Base-by-base conservation (phyloP, 2,888 invertebrate species). In the Cryptosula pallasiana region DNA sequence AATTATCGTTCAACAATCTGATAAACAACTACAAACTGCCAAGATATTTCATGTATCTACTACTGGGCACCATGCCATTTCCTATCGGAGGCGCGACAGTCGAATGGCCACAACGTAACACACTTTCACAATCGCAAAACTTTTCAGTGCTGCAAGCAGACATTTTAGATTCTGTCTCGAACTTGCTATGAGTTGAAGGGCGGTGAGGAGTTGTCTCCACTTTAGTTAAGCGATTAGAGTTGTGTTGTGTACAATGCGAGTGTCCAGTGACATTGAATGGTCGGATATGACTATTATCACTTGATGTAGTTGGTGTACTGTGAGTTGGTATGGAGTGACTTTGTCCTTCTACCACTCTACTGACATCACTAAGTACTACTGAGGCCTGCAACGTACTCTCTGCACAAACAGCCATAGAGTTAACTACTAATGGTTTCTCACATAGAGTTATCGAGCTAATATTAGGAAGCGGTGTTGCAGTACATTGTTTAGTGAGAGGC, bases 91-190 rank as follows among this genome's bases (percentile, higher is more conserved):
- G 20, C 45, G 20, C 45, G 5, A 45, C 45, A 13, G 45, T 13
- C 9, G 45, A 45, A 32, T 32, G 27, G 29, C 63, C 63, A 32
- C 63, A 63, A 16, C 32, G 20, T 3, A 27, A 27, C 13, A 9
- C 32, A 27, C 27, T 63, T 20, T 63, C 32, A 63, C 63, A 63
- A n/a, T 63, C 63, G n/a, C 63, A 63, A 32, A 63, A 63, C 63
- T 25, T 63, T n/a, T 63, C 63, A 13, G 32, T 63, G 32, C 63
- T 63, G n/a, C 63, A 63, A 27, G 29, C 29, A 63, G 63, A 63
- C 9, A 32, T 25, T n/a, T n/a, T 45, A 45, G 45, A 5, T 13
- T 45, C 5, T 5, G 45, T 45, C 5, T 45, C 45, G 5, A 45
- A 45, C 45, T 13, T 20, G 20, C 45, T 13, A 20, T 45, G 5